phyloP scores from a whole-genome alignment of 35 echinoderm and acorn worm genomes.

The Patiria miniata region DNA sequence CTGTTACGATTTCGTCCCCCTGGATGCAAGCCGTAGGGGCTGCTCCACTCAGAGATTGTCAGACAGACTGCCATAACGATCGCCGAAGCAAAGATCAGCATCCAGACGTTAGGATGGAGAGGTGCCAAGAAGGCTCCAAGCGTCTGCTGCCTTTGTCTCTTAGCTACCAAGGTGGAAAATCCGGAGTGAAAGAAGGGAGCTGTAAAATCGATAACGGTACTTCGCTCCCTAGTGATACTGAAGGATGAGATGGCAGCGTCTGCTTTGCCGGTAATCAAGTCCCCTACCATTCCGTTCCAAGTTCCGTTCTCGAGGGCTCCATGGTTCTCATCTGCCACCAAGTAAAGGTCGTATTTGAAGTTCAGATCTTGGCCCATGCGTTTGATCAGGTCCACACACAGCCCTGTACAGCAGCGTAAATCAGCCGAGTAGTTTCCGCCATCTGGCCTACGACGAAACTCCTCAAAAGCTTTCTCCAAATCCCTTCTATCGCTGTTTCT shows the following conservation, averaged over 20 bases:
- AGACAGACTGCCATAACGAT: constrained; percentile 50
- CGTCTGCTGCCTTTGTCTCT: constrained; percentile 47
- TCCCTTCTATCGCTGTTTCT: constrained; percentile 31
- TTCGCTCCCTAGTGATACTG: constrained; percentile 61
- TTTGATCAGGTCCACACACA: constrained; percentile 54
- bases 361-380: constrained; percentile 40
- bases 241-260: constrained; percentile 66
- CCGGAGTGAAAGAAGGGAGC: constrained; percentile 68
- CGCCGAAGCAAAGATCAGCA: constrained; percentile 41
- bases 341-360: constrained; percentile 50
- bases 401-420: constrained; percentile 43
- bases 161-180: constrained; percentile 65
- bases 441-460: not conserved
- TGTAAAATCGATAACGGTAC: constrained; percentile 61
- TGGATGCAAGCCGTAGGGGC: constrained; percentile 64
- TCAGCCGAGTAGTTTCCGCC: not conserved
- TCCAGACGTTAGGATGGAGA: constrained; percentile 47
- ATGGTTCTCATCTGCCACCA: constrained; percentile 61
- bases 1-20: constrained; percentile 51
- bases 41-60: constrained; percentile 62
- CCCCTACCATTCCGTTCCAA: constrained; percentile 70
- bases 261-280: constrained; percentile 32
- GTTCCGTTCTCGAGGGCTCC: constrained; percentile 52
- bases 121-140: constrained; percentile 65
- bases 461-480: constrained; percentile 41